A percentile compares a stretch with the other conserved stretches of the same genome.
These are phyloP conservation scores for Drosophila leonis DNA, from an alignment of 2,888 invertebrate species.

Conservation along the genomic window DNA sequence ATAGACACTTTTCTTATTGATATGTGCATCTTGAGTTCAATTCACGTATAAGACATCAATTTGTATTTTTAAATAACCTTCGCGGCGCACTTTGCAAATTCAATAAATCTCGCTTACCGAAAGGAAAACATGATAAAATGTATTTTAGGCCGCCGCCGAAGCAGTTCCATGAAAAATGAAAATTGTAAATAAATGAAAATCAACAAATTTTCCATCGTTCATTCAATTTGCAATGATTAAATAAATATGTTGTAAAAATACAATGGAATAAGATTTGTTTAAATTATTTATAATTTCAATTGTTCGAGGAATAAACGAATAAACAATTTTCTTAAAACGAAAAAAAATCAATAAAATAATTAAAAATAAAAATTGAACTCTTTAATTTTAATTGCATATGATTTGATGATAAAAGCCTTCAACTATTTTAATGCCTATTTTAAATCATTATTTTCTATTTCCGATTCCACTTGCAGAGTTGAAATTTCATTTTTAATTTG, in stretches of 20 bases:
- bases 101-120: background rate
- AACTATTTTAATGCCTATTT: background rate
- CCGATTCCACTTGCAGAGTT: background rate
- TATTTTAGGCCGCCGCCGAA: background rate
- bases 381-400: background rate
- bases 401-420: background rate
- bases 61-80: background rate
- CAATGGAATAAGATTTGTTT: background rate
- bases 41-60: no score
- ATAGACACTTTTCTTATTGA: background rate
- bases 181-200: background rate
- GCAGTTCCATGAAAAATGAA: background rate
- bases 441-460: background rate
- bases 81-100: background rate
- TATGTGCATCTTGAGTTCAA: background rate
- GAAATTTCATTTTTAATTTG: background rate
- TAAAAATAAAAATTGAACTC: background rate
- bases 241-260: slow-evolving; percentile 7
- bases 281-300: background rate
- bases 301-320: background rate
- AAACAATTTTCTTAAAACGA: background rate
- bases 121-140: background rate
- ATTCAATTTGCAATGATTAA: slow-evolving; percentile 5
- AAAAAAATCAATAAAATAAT: background rate
- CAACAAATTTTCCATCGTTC: slow-evolving; percentile 2